Base-by-base conservation (phyloP, 2,113 vertebrate species). In the Eurypyga helias region DNA sequence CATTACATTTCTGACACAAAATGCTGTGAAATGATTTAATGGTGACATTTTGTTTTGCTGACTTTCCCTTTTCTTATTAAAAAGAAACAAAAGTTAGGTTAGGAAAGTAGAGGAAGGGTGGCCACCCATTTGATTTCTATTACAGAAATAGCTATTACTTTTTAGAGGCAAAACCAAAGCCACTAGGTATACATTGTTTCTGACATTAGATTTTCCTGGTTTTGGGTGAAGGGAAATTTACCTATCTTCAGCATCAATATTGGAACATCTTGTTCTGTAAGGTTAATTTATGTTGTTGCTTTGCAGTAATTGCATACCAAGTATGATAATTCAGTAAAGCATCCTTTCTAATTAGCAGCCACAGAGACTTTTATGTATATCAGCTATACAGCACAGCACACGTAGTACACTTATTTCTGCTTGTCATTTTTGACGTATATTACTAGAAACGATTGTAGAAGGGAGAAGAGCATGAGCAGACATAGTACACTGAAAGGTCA, bases 31-130 rank as follows among this genome's bases (percentile, higher is more conserved):
- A 98, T 99, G 99, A 99, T 99, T 99, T 99, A 99, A 99, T 98
- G 98, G 97, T 98, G 98, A 98, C 99, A 99, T 99, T 99, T 99
- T 99, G 98, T 99, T 99, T 99, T 99, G 99, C 99, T 99, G 99
- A 99, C 98, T 98, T 97, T 93, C 62, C 77, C 72, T 95, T 97
- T 97, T 98, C 98, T 98, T 98, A 98, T 97, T 98, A 98, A 97
- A 95, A 97, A 97, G 97, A 98, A 98, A 98, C 97, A 92, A 97
- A 95, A 97, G 95, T 95, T 97, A 97, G 94, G 94, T 95, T 92
- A 97, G 69, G 78, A 94, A 91, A 92, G 95, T 97, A 98, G 97
- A 96, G 98, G 95, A 98, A 98, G 96, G 91, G 96, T 98, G 97
- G 93, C 97, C 98, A 98, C 98, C 98, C 98, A 98, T 98, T 98